Evolutionary conservation across 2,797 vertebrate species (phyloP), one percentile per base, ranked within the genome.

Genomic region (Lepilemur ruficaudatus): DNA sequence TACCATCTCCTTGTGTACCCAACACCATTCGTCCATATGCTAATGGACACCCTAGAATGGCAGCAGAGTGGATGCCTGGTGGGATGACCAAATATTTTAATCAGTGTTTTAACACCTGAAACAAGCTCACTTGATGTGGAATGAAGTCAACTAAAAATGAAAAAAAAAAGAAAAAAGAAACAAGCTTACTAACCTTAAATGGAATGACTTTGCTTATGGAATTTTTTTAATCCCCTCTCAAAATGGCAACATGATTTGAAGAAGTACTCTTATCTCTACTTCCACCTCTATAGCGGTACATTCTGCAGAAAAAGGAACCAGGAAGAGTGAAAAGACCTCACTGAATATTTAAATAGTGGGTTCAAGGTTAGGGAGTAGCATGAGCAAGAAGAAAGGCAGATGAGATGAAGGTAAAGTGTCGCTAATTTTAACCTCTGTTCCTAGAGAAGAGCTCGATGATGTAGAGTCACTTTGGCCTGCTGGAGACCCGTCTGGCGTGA

Each of bases 161-260:
- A n/a, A n/a, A n/a, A n/a, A n/a, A n/a, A n/a, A n/a, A n/a, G n/a
- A n/a, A n/a, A n/a, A n/a, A n/a, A n/a, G n/a, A n/a, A n/a, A n/a
- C n/a, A n/a, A n/a, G n/a, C n/a, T n/a, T 95, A 72, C n/a, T 52
- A 55, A 79, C 50, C 50, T 91, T 94, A 93, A 94, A 59, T 32
- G 75, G 55, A 85, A 93, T 93, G 63, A 32, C 3, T 72, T 55
- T 70, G 32, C 38, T 87, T 43, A 81, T 38, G 28, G 0, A 52
- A 72, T 73, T 92, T 80, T 90, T 84, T 55, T 0, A 17, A 78
- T 89, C 5, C 43, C 35, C 43, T 32, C 69, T 96, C 85, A 82
- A 95, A 97, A 96, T 92, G 50, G 78, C 95, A 84, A 96, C 97
- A 93, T 89, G 32, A 82, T 95, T 96, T 97, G 83, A 96, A 88